Evolutionary conservation across 92 coral and sea anemone genomes (phyloP), one percentile per base, ranked within the genome.

Genomic region (Pocillopora grandis): DNA sequence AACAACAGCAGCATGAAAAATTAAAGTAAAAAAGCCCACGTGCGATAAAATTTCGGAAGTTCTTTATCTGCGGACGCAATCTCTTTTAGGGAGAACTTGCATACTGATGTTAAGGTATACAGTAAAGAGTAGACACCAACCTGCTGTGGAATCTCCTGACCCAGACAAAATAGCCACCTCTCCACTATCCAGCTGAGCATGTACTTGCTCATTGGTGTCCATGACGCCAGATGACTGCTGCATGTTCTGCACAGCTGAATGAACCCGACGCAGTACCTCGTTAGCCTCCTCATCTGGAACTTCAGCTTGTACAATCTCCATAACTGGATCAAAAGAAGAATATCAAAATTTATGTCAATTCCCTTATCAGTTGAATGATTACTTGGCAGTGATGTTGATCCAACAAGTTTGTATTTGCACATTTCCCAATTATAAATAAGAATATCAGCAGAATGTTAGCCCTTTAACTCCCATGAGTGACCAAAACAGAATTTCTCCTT

Each of bases 301-400:
- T 10, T 81, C 78, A n/a, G 49, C 57, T 33, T 82, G 86, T 8
- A 80, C 66, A 33, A 82, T 82, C 70, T 82, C 86, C 86, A 82
- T 21, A 0, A 73, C 86, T 73, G 49, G 69, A 58, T 70, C 2
- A 21, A 15, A 2, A 33, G 73, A 69, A 69, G 31, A 2, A 17
- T 18, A 18, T 69, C 14, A 9, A 0, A 15, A 31, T 12, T 68
- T 7, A 66, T 15, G 21, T n/a, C 31, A 37, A 66, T 66, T 10
- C 31, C 27, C 16, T 36, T 1, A 14, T 66, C 35, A 15, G 35
- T 10, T 66, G 17, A 21, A 5, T 21, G 17, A 16, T 12, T 27
- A 27, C 19, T 2, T 27, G n/a, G 49, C 16, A 27, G 31, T 27
- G 31, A 27, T 27, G 31, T 27, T 0, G 1, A 27, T 27, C 31